Conservation (phyloP, 37 sponge, comb jelly and placozoan genomes). For the Axinella damicornis region DNA sequence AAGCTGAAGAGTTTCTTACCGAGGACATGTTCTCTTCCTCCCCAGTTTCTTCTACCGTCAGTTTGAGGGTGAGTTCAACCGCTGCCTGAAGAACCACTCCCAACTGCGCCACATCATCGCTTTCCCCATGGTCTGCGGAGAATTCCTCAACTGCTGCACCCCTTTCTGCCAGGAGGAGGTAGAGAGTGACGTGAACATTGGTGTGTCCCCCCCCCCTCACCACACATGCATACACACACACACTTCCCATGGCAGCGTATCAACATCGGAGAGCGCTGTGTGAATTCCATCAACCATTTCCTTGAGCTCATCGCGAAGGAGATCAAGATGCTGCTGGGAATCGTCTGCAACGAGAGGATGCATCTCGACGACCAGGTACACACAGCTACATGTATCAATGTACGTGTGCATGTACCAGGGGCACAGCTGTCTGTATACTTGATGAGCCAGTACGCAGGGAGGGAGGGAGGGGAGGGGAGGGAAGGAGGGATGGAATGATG, state of each 20-base stretch:
- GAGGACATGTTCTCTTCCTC: neutral
- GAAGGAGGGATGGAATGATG: too few relatives aligned
- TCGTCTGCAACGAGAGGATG: conserved; percentile 42
- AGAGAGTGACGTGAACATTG: neutral
- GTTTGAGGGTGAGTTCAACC: conserved; percentile 71
- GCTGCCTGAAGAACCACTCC: conserved; percentile 40
- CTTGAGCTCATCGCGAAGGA: conserved; percentile 87
- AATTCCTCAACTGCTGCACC: conserved; percentile 81
- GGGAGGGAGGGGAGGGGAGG: too few relatives aligned
- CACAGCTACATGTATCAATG: too few relatives aligned
- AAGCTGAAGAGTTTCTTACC: too few relatives aligned
- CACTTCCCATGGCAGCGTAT: conserved; percentile 60
- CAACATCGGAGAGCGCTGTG: conserved; percentile 82
- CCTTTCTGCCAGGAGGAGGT: conserved; percentile 94
- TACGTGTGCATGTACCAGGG: too few relatives aligned
- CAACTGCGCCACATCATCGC: conserved; percentile 67
- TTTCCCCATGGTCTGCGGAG: conserved; percentile 80
- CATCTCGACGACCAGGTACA: conserved; percentile 16
- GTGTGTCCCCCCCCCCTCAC: too few relatives aligned
- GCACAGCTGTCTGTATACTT: too few relatives aligned
- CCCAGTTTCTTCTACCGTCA: conserved; percentile 65
- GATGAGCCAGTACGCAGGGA: too few relatives aligned
- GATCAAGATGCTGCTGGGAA: conserved; percentile 49
- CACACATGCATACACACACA: too few relatives aligned
- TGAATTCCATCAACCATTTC: conserved; percentile 85